Evolutionary conservation across 2,888 invertebrate genomes (phyloP), one percentile per base, ranked within the genome.

Genomic region (Ametastegia equiseti): DNA sequence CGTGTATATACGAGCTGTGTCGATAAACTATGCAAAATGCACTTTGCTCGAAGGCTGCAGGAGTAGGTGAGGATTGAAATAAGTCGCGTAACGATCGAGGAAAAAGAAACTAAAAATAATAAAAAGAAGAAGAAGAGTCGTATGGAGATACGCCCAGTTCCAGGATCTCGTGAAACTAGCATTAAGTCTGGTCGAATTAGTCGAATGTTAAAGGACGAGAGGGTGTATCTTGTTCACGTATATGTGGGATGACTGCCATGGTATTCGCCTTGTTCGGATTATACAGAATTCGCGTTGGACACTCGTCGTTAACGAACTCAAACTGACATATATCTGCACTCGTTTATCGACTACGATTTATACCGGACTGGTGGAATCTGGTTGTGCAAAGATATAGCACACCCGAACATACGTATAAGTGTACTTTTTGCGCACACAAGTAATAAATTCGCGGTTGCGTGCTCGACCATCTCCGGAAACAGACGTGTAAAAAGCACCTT

Each of bases 1-100:
- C 27, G 23, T 15, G 15, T 23, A 19, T 23, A 15, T 33, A 30
- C 7, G 7, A 63, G 11, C 63, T 88, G 87, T 54, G 54, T 54
- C 54, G 54, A 89, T 89, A 87, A 88, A 89, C 86, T 85, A 86
- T 86, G 86, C 86, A 85, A 86, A 88, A 85, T 50, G 54, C 39
- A 36, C 60, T 57, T 54, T 54, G 36, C 60, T 30, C 7, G 1
- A 13, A 30, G 39, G 81, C 84, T 77, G 80, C 80, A 73, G 30
- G 60, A 27, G 60, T 60, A 60, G 60, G 30, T 30, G 60, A 2
- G 60, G 23, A 11, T 60, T 57, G n/a, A 60, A 47, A 47, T 33
- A 63, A 63, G 54, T 81, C 47, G 80, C 81, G 71, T 83, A 79
- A 82, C 82, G 81, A n/a, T n/a, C n/a, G n/a, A n/a, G n/a, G n/a